phyloP scores from a whole-genome alignment of 2,888 invertebrate species.

The Linyphia triangularis region DNA sequence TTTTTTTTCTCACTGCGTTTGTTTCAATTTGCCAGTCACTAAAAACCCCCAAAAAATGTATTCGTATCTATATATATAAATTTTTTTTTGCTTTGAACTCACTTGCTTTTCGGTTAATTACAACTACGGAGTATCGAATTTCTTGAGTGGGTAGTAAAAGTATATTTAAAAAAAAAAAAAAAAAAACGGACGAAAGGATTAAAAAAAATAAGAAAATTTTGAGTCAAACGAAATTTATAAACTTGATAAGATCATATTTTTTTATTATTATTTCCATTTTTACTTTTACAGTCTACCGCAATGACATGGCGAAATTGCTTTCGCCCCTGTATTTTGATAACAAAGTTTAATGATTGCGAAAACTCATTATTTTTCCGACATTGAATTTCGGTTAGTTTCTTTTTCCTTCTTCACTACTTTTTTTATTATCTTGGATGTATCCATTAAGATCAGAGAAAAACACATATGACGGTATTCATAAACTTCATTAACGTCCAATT shows the following conservation, averaged over 20 bases:
- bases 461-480: constrained; percentile 47
- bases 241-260: constrained; percentile 71
- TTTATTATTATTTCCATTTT: constrained; percentile 36
- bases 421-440: constrained; percentile 44
- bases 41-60: constrained; percentile 69
- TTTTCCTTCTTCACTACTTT: not conserved
- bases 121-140: constrained; percentile 64
- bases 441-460: constrained; percentile 56
- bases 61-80: not conserved
- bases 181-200: constrained; percentile 4
- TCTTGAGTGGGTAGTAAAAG: constrained; percentile 27
- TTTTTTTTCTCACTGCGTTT: constrained; percentile 48
- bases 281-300: constrained; percentile 55
- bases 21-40: constrained; percentile 70
- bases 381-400: constrained; percentile 62
- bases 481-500: constrained; percentile 73
- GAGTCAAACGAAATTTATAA: constrained; percentile 66
- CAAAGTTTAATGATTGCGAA: constrained; percentile 74
- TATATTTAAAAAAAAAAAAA: constrained; percentile 13
- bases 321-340: constrained; percentile 73
- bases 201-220: constrained; percentile 22
- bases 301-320: constrained; percentile 74
- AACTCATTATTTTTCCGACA: constrained; percentile 73
- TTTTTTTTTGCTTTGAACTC: constrained; percentile 19
- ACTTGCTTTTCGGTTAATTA: constrained; percentile 70